Evolutionary conservation across 2,888 invertebrate genomes (phyloP), one percentile per base, ranked within the genome.

Genomic region (Parapristionchus giblindavisi): DNA sequence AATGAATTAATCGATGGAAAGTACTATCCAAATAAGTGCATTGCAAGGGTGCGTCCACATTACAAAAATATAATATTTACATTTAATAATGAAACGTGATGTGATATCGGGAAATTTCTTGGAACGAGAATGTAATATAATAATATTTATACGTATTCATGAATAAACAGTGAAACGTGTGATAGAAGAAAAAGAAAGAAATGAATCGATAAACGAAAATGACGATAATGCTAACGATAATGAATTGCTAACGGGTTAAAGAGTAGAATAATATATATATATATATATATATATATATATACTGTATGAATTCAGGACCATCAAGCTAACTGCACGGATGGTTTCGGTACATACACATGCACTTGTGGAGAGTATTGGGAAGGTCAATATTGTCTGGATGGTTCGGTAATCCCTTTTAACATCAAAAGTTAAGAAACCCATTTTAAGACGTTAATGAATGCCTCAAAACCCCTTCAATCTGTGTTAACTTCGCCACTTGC

Each of bases 401-500:
- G 63, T 43, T 40, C n/a, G n/a, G n/a, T n/a, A n/a, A n/a, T n/a
- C n/a, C n/a, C n/a, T 36, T 8, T 60, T 6, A 3, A 21, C 34
- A 0, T 4, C 17, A 36, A 38, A 61, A 40, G 24, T 38, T 11
- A 6, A n/a, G 36, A 38, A 24, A 11, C 21, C 24, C 17, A 61
- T 38, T 43, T 14, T 32, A n/a, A 68, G 68, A 68, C 24, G 52
- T 68, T 11, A 21, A 68, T 29, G 68, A 68, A 27, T 68, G 68
- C 27, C 11, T 24, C 1, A 17, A 14, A n/a, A 17, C 32, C 8
- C 68, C 68, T 2, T 11, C 51, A 1, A 34, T 27, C 1, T 68
- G 68, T 36, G 24, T n/a, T n/a, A 68, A 68, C 68, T 68, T 68
- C 8, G 68, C 34, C 34, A 65, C 63, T 6, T 65, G 63, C 63